These are phyloP conservation scores for Bombus pascuorum DNA, from an alignment of 1,140 invertebrate genomes.

Conservation along the genomic window DNA sequence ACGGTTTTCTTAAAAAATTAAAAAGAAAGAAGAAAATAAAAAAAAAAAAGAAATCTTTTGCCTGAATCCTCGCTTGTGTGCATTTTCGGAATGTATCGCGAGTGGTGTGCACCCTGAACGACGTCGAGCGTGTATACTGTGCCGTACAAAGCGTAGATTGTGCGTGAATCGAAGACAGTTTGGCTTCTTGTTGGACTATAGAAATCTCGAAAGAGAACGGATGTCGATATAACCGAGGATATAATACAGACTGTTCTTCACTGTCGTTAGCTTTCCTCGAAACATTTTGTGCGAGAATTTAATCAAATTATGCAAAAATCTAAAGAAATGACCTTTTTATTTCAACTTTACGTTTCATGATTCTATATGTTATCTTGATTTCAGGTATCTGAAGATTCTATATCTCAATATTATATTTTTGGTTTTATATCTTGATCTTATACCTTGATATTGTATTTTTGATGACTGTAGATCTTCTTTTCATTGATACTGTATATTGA, in stretches of 20 bases:
- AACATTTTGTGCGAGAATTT: neutral
- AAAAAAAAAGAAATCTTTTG: no score
- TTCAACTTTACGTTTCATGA: no score
- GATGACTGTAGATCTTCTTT: no score
- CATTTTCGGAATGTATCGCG: constrained; percentile 37
- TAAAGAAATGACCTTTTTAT: neutral
- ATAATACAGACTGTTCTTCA: neutral
- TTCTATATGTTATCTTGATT: no score
- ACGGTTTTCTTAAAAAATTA: neutral
- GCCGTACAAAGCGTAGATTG: constrained; percentile 50
- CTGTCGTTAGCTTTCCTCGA: no score
- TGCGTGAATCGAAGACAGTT: constrained; percentile 47
- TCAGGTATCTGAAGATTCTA: no score
- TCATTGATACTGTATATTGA: no score
- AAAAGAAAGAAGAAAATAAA: neutral
- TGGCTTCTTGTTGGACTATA: neutral
- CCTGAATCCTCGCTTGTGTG: constrained; percentile 17
- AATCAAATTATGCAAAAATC: neutral
- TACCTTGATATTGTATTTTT: no score
- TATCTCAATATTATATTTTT: neutral
- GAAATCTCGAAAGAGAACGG: neutral
- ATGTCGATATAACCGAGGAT: neutral
- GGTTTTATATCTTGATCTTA: neutral
- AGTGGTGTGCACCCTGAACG: constrained; percentile 1
- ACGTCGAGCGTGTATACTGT: constrained; percentile 22